Conservation (phyloP, 2,888 invertebrate genomes). For the Stenoptilia bipunctidactyla region DNA sequence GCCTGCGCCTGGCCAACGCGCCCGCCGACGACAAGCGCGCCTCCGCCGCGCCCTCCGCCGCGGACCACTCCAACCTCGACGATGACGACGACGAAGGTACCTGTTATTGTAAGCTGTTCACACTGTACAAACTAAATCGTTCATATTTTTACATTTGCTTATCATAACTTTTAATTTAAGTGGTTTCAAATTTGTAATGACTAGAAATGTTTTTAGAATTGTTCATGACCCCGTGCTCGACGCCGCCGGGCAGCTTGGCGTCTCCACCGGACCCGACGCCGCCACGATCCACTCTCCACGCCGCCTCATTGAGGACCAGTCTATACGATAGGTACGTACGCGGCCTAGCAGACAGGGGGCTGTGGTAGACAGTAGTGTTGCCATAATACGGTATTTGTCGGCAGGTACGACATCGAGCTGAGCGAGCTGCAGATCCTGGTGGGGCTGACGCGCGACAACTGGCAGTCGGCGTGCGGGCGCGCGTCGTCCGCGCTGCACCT, state of each 20-base stretch:
- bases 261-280: conserved; percentile 63
- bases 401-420: conserved; percentile 82
- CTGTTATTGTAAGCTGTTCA: no score
- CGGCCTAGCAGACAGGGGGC: no score
- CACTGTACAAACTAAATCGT: no score
- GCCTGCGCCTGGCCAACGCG: conserved; percentile 73
- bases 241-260: conserved; percentile 84
- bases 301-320: conserved; percentile 34
- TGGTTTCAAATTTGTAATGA: no score
- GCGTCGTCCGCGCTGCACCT: conserved; percentile 89
- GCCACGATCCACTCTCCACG: conserved; percentile 26
- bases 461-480: conserved; percentile 88
- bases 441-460: conserved; percentile 89
- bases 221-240: conserved; percentile 89
- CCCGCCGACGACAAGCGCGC: conserved; percentile 6
- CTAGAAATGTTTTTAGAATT: conserved; percentile 63
- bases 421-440: conserved; percentile 82
- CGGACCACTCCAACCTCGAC: no score
- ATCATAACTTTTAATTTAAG: no score
- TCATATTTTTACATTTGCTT: no score
- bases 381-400: no score
- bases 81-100: conserved; percentile 43
- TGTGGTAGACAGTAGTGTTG: no score
- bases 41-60: no score
- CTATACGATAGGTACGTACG: conserved; percentile 47